These are phyloP conservation scores for Andrena hattorfiana DNA, from an alignment of 2,888 invertebrate species.

Conservation along the genomic window DNA sequence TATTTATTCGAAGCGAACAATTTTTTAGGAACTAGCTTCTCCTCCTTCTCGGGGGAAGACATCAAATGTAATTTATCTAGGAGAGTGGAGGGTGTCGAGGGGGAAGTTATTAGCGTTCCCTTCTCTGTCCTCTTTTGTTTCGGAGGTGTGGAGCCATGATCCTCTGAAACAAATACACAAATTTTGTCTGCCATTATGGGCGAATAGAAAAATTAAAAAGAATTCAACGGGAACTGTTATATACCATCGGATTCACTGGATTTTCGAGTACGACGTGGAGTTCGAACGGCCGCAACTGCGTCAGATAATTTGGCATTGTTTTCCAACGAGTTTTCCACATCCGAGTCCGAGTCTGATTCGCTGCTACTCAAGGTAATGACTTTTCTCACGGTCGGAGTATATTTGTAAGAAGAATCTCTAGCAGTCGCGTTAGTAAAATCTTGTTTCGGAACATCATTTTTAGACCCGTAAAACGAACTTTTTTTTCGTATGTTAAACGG, in stretches of 20 bases:
- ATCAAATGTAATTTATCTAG: constrained; percentile 75
- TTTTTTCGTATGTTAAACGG: constrained; percentile 86
- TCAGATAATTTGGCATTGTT: constrained; percentile 14
- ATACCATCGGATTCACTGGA: constrained; percentile 68
- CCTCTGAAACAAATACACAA: constrained; percentile 62
- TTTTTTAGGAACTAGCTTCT: constrained; percentile 73
- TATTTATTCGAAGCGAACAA: constrained; percentile 77
- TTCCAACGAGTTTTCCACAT: constrained; percentile 73
- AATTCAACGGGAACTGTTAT: not conserved
- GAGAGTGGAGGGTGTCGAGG: constrained; percentile 78
- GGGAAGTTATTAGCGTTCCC: constrained; percentile 48
- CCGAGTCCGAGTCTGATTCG: constrained; percentile 81
- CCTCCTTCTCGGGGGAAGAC: constrained; percentile 53
- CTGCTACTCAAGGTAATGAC: constrained; percentile 81
- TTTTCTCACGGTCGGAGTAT: constrained; percentile 79
- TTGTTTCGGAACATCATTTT: constrained; percentile 68
- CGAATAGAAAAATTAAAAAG: constrained; percentile 15
- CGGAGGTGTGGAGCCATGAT: constrained; percentile 61
- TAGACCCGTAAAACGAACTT: constrained; percentile 77
- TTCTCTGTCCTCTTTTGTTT: constrained; percentile 60
- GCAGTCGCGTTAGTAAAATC: constrained; percentile 77
- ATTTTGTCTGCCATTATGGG: not conserved
- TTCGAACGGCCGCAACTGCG: constrained; percentile 22
- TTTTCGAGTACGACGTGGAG: constrained; percentile 67
- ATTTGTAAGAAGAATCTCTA: constrained; percentile 67